These are phyloP conservation scores for Rhabdornis inornatus DNA, from an alignment of 2,113 vertebrate genomes.

Conservation along the genomic window DNA sequence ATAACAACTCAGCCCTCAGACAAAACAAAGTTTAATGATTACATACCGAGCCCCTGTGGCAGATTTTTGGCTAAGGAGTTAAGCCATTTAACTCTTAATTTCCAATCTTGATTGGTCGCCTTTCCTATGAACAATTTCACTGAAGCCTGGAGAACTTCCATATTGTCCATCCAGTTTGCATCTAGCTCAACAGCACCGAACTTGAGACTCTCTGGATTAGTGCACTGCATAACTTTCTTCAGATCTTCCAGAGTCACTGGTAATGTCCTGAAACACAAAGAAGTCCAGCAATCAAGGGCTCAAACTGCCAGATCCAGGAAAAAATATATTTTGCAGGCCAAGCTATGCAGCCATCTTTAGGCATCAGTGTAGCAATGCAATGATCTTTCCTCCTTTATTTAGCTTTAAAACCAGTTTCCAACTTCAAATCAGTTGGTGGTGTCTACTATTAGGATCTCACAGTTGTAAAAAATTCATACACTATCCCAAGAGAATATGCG, in stretches of 20 bases:
- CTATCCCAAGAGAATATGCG: background rate
- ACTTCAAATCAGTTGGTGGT: background rate
- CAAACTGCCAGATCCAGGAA: background rate
- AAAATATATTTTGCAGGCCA: background rate
- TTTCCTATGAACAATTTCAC: conserved; percentile 85
- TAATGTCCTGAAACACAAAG: conserved; percentile 74
- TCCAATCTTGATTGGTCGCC: conserved; percentile 91
- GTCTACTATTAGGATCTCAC: background rate
- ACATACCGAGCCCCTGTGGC: conserved; percentile 76
- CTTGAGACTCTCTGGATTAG: conserved; percentile 75
- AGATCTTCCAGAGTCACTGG: conserved; percentile 88
- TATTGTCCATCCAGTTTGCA: conserved; percentile 72
- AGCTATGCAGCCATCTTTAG: background rate
- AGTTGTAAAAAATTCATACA: background rate
- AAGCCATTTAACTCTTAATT: conserved; percentile 89
- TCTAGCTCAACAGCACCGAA: conserved; percentile 73
- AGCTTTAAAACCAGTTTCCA: background rate
- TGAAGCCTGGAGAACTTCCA: conserved; percentile 79
- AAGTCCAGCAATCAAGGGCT: background rate
- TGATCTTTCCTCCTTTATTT: background rate
- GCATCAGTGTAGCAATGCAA: background rate
- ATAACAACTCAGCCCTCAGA: background rate
- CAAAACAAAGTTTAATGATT: background rate
- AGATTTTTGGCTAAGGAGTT: conserved; percentile 82
- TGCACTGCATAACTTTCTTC: conserved; percentile 78